These are phyloP conservation scores for Lordiphosa fenestrarum DNA, from an alignment of 2,888 invertebrate genomes.

Conservation along the genomic window DNA sequence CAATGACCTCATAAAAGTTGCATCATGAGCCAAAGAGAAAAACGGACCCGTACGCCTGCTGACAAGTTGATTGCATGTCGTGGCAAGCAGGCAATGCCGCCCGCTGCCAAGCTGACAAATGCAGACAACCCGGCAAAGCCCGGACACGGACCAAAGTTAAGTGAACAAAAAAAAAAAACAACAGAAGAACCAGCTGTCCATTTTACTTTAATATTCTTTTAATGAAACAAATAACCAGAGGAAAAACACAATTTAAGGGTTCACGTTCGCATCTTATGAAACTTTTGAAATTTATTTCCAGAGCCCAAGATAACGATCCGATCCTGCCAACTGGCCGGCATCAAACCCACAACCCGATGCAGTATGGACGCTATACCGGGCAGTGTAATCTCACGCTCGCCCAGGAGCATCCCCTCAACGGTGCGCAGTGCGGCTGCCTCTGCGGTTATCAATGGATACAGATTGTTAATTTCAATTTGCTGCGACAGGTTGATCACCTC, in stretches of 20 bases:
- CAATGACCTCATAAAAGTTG: constrained; percentile 59
- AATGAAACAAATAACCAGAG: constrained; percentile 1
- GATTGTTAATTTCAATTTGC: rapidly evolving
- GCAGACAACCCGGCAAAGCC: constrained; percentile 36
- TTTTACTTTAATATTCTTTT: constrained; percentile 25
- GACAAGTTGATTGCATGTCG: constrained; percentile 61
- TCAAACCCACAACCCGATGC: constrained; percentile 18
- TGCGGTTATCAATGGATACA: constrained; percentile 51
- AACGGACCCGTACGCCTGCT: constrained; percentile 27
- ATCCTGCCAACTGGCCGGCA: constrained; percentile 46
- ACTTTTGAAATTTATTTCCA: not conserved
- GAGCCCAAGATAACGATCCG: not conserved
- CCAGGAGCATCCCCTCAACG: constrained; percentile 57
- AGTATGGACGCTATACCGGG: constrained; percentile 32
- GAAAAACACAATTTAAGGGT: not conserved
- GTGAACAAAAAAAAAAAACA: constrained; percentile 20
- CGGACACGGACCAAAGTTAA: constrained; percentile 12
- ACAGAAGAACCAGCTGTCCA: constrained; percentile 14
- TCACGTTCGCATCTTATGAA: constrained; percentile 1
- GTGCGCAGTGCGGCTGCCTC: constrained; percentile 45
- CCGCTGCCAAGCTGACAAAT: constrained; percentile 33
- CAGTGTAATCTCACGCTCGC: constrained; percentile 57
- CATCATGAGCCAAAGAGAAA: constrained; percentile 43
- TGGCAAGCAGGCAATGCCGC: constrained; percentile 22
- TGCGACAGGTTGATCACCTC: constrained; percentile 22